Conservation (phyloP, 2,113 vertebrate genomes). For the Prinia subflava region DNA sequence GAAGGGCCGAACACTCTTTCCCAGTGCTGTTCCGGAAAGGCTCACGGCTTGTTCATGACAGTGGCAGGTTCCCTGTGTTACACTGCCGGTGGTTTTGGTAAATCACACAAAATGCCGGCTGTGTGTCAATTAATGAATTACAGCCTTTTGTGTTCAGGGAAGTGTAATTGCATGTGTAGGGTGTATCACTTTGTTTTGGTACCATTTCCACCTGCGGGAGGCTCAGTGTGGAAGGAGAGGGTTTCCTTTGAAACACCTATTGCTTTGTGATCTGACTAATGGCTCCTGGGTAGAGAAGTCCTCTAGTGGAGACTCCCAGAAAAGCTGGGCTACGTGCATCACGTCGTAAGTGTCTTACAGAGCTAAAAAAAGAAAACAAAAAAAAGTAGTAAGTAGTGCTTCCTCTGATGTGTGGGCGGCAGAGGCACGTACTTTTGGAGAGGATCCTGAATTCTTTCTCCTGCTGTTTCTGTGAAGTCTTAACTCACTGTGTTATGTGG, state of each 20-base stretch:
- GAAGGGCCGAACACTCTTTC: neutral
- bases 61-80: neutral
- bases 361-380: neutral
- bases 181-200: neutral
- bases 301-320: neutral
- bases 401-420: neutral
- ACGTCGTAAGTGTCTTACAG: neutral
- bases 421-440: neutral
- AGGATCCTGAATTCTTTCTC: neutral
- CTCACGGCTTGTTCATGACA: accelerated
- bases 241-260: neutral
- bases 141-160: neutral
- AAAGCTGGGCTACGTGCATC: neutral
- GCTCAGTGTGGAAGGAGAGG: neutral
- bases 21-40: neutral
- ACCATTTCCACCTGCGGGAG: neutral
- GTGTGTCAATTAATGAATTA: neutral
- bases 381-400: neutral
- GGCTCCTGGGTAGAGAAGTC: neutral
- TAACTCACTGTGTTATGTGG: neutral
- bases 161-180: neutral
- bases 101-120: neutral
- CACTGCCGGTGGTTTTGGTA: neutral
- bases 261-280: neutral
- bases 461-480: neutral